These are phyloP conservation scores for Callocephalon fimbriatum DNA, from an alignment of 2,113 vertebrate species.

Conservation along the genomic window DNA sequence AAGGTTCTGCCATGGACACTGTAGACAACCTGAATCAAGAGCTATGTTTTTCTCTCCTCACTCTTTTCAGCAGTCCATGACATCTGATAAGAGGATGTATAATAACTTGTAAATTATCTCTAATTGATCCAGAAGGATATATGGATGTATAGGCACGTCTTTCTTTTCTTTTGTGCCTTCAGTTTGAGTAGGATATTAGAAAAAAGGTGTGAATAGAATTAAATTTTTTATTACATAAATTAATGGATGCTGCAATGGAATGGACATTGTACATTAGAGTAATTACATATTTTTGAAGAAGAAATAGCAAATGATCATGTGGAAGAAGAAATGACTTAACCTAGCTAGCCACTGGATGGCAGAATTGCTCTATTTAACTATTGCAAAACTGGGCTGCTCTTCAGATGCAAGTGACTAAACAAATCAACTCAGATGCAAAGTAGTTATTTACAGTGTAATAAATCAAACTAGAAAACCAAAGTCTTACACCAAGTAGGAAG, in stretches of 20 bases:
- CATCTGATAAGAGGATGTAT: neutral
- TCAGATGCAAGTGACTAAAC: neutral
- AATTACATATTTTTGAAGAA: neutral
- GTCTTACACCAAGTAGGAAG: neutral
- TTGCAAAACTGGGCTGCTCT: neutral
- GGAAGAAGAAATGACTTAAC: neutral
- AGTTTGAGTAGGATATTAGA: neutral
- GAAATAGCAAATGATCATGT: neutral
- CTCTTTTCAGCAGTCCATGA: neutral
- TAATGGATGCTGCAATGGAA: neutral
- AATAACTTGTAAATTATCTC: neutral
- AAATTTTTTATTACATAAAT: neutral
- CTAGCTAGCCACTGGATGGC: constrained; percentile 62
- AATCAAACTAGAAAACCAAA: neutral
- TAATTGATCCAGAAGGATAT: neutral
- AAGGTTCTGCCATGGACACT: neutral
- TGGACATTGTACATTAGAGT: neutral
- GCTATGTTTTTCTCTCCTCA: neutral
- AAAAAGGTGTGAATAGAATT: neutral
- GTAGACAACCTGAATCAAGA: neutral
- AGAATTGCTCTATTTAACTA: constrained; percentile 64
- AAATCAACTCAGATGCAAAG: neutral
- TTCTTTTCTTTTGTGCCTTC: neutral
- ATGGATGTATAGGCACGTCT: neutral
- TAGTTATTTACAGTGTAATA: neutral